Evolutionary conservation across 2,888 invertebrate species (phyloP), one percentile per base, ranked within the genome.

Genomic region (Thyatira batis): DNA sequence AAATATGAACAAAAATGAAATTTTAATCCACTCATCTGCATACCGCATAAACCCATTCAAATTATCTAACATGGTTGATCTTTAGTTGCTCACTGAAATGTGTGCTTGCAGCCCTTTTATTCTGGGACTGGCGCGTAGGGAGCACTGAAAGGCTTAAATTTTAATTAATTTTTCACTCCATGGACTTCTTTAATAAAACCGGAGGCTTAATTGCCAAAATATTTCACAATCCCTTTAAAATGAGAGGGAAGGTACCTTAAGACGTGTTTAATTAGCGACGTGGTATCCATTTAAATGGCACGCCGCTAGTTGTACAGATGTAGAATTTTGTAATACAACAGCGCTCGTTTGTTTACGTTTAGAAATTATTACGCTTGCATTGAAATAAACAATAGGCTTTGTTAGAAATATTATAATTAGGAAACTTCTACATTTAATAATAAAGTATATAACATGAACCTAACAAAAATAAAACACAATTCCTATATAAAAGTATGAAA

Each of bases 121-220:
- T 80, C 78, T 73, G 72, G 69, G 69, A 76, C 79, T 80, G 74
- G 77, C 76, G 77, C 79, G 72, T 69, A 76, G 84, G 79, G 82
- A 79, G 71, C 76, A 77, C 73, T 76, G 81, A 83, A 82, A 78
- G 84, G 87, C 80, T 88, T 87, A 83, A 86, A 87, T 80, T 88
- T 87, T 89, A 89, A 91, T 89, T 89, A 90, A 89, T 89, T 89
- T 89, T 89, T 88, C 87, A 88, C 87, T 87, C 78, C 75, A 84
- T 73, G 68, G 84, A 84, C 71, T 86, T 84, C 82, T 84, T 86
- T 83, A 83, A 83, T 82, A 82, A 82, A 79, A 84, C 76, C 69
- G 66, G 78, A 66, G 74, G 74, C 80, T 78, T 85, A 85, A 85
- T 86, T 87, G 82, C 82, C 83, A 79, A 85, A 87, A 86, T 85